A percentile compares a stretch with the other conserved stretches of the same genome.
Evolutionary conservation across 2,113 vertebrate species (phyloP).

Genomic region (Hucho hucho): DNA sequence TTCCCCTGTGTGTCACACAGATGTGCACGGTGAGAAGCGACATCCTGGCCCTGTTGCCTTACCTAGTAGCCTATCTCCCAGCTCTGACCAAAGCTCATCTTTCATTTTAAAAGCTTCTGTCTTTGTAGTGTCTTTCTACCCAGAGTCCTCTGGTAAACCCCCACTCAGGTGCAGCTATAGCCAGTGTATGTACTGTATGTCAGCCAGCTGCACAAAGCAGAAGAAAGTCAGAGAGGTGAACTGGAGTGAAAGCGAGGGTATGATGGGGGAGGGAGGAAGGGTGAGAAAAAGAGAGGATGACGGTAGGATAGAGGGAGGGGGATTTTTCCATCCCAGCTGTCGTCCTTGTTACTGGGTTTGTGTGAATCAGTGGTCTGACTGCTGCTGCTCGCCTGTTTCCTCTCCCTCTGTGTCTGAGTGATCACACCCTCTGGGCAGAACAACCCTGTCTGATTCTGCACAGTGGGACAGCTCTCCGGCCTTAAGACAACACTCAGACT

Average conservation of each 20-base stretch:
- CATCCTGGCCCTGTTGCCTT: not conserved
- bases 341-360: conserved; percentile 59
- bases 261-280: not conserved
- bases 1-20: conserved; percentile 20
- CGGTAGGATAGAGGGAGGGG: not conserved
- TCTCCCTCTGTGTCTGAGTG: not conserved
- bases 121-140: not conserved
- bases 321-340: conserved; percentile 74
- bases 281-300: not conserved
- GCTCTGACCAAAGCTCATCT: not conserved
- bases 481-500: too few species aligned
- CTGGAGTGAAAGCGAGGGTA: conserved; percentile 27
- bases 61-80: not conserved
- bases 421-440: too few species aligned
- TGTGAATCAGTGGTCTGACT: conserved; percentile 71
- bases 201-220: conserved; percentile 19
- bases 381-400: conserved; percentile 18
- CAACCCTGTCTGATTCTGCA: too few species aligned
- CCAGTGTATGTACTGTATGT: conserved; percentile 12
- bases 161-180: not conserved
- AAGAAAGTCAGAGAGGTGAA: conserved; percentile 28
- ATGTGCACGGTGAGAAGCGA: not conserved
- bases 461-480: too few species aligned
- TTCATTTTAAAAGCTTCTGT: not conserved
- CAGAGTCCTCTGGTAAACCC: not conserved